Evolutionary conservation across 2,888 invertebrate species (phyloP), one percentile per base, ranked within the genome.

Genomic region (Poecilus cupreus): DNA sequence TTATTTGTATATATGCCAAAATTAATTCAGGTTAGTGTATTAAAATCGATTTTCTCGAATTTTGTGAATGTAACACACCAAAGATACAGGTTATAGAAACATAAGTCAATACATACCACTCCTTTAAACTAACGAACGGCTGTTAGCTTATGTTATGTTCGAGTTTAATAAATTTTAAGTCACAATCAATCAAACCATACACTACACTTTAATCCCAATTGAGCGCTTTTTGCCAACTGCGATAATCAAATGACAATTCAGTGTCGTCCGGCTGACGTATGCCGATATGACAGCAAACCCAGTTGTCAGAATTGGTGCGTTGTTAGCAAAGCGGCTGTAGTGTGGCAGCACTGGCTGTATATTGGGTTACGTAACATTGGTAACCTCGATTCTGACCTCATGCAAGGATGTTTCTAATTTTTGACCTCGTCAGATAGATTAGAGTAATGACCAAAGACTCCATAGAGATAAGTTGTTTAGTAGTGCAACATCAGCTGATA

Each of bases 311-410:
- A n/a, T 43, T 72, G 20, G 20, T n/a, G 37, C 4, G n/a, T 22
- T 16, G 24, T 74, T 49, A 10, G 51, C 6, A 20, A 22, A 13
- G 11, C 26, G n/a, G 51, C 74, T 49, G 18, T 10, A 24, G 26
- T 74, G 74, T 74, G 74, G 74, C 74, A 74, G 26, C 74, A 74
- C 74, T 18, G n/a, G 51, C 32, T n/a, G n/a, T n/a, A 26, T 24
- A 74, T 32, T 11, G n/a, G 11, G 13, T 74, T 74, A 74, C 32
- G 74, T 74, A 74, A 74, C 13, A 20, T 1, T 6, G 18, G 51
- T 74, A 26, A 74, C 51, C 74, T 49, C 74, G 24, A 26, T 26
- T 74, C 20, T 74, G 74, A 74, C 74, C 74, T 49, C 39, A 51
- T 18, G 74, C 51, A 51, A 74, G 74, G 74, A 74, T 51, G 24